These are phyloP conservation scores for Brachionus rubens DNA, from an alignment of 1,140 invertebrate genomes.

Conservation along the genomic window DNA sequence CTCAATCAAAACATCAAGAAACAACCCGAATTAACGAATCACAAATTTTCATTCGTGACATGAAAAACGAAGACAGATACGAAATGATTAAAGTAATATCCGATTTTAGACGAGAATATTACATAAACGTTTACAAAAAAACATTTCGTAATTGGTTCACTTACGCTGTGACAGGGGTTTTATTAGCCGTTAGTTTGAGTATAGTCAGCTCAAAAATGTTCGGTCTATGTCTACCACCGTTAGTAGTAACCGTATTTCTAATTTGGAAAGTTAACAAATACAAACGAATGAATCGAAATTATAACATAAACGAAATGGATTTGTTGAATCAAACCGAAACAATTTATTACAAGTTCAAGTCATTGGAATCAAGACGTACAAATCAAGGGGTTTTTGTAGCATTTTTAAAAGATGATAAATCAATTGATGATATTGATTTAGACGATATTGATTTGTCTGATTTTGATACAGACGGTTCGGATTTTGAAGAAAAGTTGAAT, in stretches of 20 bases:
- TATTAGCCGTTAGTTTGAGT: slow-evolving; percentile 33
- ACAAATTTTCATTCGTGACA: slow-evolving; percentile 21
- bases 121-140: slow-evolving; percentile 5
- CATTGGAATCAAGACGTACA: not conserved
- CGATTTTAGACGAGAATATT: slow-evolving; percentile 22
- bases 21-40: not conserved
- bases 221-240: slow-evolving; percentile 27
- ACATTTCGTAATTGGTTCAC: slow-evolving; percentile 37
- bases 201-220: slow-evolving; percentile 18
- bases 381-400: slow-evolving; percentile 39
- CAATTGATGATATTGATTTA: slow-evolving; percentile 33
- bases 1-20: too few relatives aligned
- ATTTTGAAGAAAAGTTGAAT: not conserved
- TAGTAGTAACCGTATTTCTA: slow-evolving; percentile 15
- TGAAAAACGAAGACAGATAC: slow-evolving; percentile 31
- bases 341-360: slow-evolving; percentile 24
- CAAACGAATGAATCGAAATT: slow-evolving; percentile 12
- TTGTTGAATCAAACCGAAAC: slow-evolving; percentile 24
- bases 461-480: slow-evolving; percentile 3
- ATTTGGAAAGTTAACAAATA: slow-evolving; percentile 31
- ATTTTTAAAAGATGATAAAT: slow-evolving; percentile 34
- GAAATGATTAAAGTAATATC: slow-evolving; percentile 23
- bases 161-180: not conserved
- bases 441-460: slow-evolving; percentile 7
- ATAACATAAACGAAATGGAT: slow-evolving; percentile 45